Evolutionary conservation across 2,888 invertebrate genomes (phyloP), one percentile per base, ranked within the genome.

Genomic region (Timema podura): DNA sequence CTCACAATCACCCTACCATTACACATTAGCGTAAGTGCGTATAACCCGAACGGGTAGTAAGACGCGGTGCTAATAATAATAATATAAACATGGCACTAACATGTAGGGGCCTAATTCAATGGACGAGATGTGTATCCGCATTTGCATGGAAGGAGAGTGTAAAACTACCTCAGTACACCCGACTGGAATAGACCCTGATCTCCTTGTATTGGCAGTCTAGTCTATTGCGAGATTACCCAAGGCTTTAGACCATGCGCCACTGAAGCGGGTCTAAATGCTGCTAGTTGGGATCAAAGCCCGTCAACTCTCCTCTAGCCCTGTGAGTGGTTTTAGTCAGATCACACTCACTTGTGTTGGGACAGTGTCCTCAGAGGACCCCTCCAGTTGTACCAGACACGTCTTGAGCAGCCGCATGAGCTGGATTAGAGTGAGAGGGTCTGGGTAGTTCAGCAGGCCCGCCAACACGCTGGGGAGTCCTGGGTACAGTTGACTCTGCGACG

Each of bases 361-460:
- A n/a, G 51, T n/a, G 51, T 51, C 51, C 51, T 11, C 16, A 6
- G 11, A 30, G 30, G 45, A 5, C 61, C 61, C 11, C 44, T 61
- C 44, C 11, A 30, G 30, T 30, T 30, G 30, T 30, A 30, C 30
- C 30, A 65, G 13, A 47, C 78, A 76, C 6, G 79, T 76, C 69
- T 79, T 78, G 51, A 91, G 82, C 51, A 93, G 82, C 47, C 92
- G 85, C 79, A 93, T 84, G 67, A 92, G 79, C 81, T 94, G 91
- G 54, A 91, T 84, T 5, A 95, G 82, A 44, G 91, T 87, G 65
- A 89, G 85, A 30, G 89, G 85, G 79, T 95, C 93, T 71, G 88
- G 86, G 67, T 86, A 86, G 61, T 85, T 82, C 67, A 88, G 80
- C 75, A 86, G 82, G 73, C 84, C 83, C 10, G 90, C 80, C 66